Evolutionary conservation across 2,888 invertebrate genomes (phyloP), one percentile per base, ranked within the genome.

Genomic region (Gari tellinella): DNA sequence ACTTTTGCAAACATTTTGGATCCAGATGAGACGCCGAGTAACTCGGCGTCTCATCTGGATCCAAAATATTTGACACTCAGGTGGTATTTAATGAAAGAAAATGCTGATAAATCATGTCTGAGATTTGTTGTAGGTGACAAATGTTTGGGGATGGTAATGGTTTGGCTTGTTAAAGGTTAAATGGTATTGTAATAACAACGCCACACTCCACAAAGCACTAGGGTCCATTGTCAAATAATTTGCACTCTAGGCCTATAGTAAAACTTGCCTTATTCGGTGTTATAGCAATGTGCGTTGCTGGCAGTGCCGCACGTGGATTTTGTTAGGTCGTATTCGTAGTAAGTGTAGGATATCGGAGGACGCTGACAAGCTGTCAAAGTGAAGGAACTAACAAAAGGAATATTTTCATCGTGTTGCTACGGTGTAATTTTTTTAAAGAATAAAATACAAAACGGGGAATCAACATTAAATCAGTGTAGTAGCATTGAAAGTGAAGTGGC

Each of bases 241-340:
- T 48, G 48, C 48, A 48, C 48, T 31, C 31, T 31, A 10, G 31
- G 31, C 31, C 31, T 31, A 4, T 31, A 10, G 31, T 31, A 31
- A 7, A 7, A 31, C 31, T n/a, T 31, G 31, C 31, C 31, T 4
- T 31, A 31, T 61, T 61, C 19, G 49, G 40, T 51, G 25, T 61
- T 49, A 61, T 40, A 38, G 12, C 17, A 21, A 61, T 61, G 19
- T 41, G 49, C 38, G 61, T 38, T 49, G 38, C 40, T 49, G 26
- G 17, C 43, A 10, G 49, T 61, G 61, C 49, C 51, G 51, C 61
- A 61, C 43, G 51, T 61, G 49, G 61, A 49, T 40, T 38, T 19
- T 31, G 19, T 21, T n/a, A 41, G 37, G 56, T 48, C 48, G 14
- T 23, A 12, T 19, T 19, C 12, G 21, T 19, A 19, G 17, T 17